Evolutionary conservation across 2,888 invertebrate species (phyloP).

Genomic region (Sinhomidia bicolor): DNA sequence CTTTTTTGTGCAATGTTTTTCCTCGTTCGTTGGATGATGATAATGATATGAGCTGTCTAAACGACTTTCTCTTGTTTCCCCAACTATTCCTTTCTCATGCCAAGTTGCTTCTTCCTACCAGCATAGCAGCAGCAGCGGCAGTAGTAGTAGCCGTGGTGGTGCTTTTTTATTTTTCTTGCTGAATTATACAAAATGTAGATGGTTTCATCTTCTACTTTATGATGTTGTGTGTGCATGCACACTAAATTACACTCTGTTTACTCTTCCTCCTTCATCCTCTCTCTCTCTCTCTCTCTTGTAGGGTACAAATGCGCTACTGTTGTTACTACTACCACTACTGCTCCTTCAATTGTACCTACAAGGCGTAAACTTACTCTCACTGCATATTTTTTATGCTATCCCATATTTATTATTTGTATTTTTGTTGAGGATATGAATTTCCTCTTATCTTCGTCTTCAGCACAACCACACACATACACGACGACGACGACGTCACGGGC

Average conservation of each 20-base stretch:
- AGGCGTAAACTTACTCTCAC: neutral
- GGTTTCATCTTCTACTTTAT: neutral
- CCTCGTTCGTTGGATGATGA: neutral
- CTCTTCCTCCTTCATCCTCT: neutral
- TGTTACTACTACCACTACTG: no score
- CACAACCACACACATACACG: no score
- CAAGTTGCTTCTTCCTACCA: neutral
- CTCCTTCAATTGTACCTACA: neutral
- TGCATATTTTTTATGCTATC: slow-evolving; percentile 15
- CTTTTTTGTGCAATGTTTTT: slow-evolving; percentile 28
- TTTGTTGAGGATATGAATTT: slow-evolving; percentile 43
- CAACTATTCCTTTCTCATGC: neutral
- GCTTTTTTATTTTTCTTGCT: neutral
- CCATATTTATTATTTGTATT: slow-evolving; percentile 33
- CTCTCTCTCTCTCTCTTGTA: neutral
- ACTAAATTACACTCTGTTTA: neutral
- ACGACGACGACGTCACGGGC: slow-evolving; percentile 34
- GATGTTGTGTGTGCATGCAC: neutral
- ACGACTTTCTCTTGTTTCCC: slow-evolving; percentile 34
- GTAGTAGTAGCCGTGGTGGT: no score
- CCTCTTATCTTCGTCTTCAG: slow-evolving; percentile 33
- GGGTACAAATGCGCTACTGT: neutral
- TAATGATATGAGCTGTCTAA: slow-evolving; percentile 41
- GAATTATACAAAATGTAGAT: slow-evolving; percentile 12
- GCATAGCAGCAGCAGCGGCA: neutral